Percentiles rank a stretch among this genome's conserved stretches.
Conservation (phyloP, 92 coral and sea anemone species). For the Galaxea fascicularis region DNA sequence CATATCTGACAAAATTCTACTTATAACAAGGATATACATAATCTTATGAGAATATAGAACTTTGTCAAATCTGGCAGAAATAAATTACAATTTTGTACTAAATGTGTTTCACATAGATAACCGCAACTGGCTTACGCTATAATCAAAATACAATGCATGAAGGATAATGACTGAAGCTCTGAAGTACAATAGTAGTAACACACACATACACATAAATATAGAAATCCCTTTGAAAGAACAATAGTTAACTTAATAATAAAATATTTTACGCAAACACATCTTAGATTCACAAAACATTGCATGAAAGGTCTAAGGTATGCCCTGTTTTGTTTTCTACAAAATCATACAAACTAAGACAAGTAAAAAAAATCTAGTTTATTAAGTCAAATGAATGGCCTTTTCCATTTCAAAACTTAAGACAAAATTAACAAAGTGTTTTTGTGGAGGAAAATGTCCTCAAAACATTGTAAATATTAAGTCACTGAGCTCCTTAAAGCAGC, state of each 20-base stretch:
- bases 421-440: no score
- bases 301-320: no score
- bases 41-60: constrained; percentile 1
- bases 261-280: constrained; percentile 1
- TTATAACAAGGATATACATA: not conserved
- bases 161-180: not conserved
- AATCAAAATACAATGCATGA: not conserved
- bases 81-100: not conserved
- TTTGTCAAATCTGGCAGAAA: not conserved
- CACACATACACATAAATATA: constrained; percentile 14
- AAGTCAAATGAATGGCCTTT: no score
- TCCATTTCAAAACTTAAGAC: no score
- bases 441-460: no score
- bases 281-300: no score
- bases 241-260: not conserved
- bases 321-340: no score
- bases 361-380: no score
- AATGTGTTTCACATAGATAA: constrained; percentile 1
- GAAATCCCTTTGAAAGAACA: not conserved
- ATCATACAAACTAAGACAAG: no score
- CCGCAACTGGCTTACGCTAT: not conserved
- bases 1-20: not conserved
- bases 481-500: no score
- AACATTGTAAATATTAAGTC: no score
- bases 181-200: not conserved